These are phyloP conservation scores for Phyto melanocephala DNA, from an alignment of 2,888 invertebrate species.

Conservation along the genomic window DNA sequence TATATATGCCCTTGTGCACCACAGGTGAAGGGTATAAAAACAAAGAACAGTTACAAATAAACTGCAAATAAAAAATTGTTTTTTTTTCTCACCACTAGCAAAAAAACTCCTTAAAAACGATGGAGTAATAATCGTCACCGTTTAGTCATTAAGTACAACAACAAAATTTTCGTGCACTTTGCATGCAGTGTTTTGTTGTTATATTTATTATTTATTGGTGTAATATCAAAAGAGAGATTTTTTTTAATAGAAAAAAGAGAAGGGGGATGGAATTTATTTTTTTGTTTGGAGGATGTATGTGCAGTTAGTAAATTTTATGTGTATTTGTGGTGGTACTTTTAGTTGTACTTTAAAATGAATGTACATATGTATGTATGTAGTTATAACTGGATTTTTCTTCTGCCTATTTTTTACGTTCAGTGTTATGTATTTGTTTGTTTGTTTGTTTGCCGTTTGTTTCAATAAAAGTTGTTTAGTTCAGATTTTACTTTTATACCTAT, in stretches of 20 bases:
- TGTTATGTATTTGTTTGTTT: neutral
- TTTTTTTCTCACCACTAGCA: neutral
- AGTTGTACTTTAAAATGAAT: neutral
- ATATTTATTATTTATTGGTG: slow-evolving; percentile 6
- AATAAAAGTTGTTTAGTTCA: slow-evolving; percentile 55
- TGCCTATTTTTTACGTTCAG: neutral
- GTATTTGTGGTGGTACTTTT: slow-evolving; percentile 20
- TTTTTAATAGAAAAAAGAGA: neutral
- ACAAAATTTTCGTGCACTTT: slow-evolving; percentile 41
- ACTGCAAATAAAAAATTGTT: neutral
- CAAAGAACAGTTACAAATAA: neutral
- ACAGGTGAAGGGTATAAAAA: no score
- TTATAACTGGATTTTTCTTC: slow-evolving; percentile 50
- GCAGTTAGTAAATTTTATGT: slow-evolving; percentile 8
- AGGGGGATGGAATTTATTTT: slow-evolving; percentile 48
- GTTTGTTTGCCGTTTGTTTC: slow-evolving; percentile 51
- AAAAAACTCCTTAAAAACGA: slow-evolving; percentile 11
- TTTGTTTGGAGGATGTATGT: slow-evolving; percentile 16
- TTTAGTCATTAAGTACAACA: slow-evolving; percentile 9
- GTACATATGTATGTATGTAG: neutral
- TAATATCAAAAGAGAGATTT: slow-evolving; percentile 15
- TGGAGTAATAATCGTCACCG: slow-evolving; percentile 42
- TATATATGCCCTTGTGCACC: no score
- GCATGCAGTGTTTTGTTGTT: slow-evolving; percentile 29
- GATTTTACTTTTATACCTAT: neutral